Conservation (phyloP, 2,797 vertebrate genomes). For the Sebastiscus albofasciatus region DNA sequence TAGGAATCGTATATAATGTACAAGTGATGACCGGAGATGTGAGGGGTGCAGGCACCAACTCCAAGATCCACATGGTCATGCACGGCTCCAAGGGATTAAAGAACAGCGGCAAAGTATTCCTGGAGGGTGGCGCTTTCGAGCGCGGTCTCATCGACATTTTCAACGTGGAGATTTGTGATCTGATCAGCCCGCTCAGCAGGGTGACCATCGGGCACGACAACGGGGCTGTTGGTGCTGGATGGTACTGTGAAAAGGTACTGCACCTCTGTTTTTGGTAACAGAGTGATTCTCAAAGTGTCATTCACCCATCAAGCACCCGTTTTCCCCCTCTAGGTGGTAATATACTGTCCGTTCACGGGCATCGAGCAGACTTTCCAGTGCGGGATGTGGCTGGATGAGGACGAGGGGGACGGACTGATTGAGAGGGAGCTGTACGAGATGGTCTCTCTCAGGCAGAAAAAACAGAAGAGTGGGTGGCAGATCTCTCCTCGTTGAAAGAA, state of each 20-base stretch:
- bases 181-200: slow-evolving; percentile 95
- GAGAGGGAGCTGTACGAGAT: slow-evolving; percentile 97
- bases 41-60: slow-evolving; percentile 94
- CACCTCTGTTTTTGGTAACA: background rate
- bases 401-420: slow-evolving; percentile 93
- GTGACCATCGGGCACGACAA: slow-evolving; percentile 96
- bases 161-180: slow-evolving; percentile 91
- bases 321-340: slow-evolving; percentile 85
- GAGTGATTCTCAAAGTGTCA: background rate
- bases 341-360: slow-evolving; percentile 96
- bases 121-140: slow-evolving; percentile 96
- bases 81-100: slow-evolving; percentile 91
- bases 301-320: background rate
- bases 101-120: slow-evolving; percentile 95
- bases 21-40: slow-evolving; percentile 95
- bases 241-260: slow-evolving; percentile 97
- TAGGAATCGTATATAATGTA: slow-evolving; percentile 93
- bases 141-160: slow-evolving; percentile 93
- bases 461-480: slow-evolving; percentile 89
- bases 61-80: slow-evolving; percentile 96
- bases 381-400: slow-evolving; percentile 94
- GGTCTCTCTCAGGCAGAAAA: slow-evolving; percentile 93
- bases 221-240: slow-evolving; percentile 90
- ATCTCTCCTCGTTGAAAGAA: background rate
- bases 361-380: slow-evolving; percentile 97